Evolutionary conservation across 2,888 invertebrate genomes (phyloP).

Genomic region (Ptilodon capucinus): DNA sequence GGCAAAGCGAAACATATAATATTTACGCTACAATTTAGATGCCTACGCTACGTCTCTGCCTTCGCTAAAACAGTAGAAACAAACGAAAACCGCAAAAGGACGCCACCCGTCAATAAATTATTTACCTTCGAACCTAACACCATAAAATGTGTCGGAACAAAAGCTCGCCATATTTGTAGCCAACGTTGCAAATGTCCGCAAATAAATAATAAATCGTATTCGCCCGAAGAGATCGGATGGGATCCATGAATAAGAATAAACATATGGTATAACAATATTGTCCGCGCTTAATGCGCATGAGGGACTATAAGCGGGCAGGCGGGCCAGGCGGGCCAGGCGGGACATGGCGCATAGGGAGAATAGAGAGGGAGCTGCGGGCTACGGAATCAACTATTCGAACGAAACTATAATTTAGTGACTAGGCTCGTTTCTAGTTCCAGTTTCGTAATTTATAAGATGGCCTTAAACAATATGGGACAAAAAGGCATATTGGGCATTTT

Average conservation of each 20-base stretch:
- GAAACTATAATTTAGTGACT: too few species aligned
- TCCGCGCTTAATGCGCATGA: constrained; percentile 34
- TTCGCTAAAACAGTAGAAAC: constrained; percentile 24
- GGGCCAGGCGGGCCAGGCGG: constrained; percentile 1
- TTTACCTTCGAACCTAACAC: constrained; percentile 39
- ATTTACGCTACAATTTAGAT: constrained; percentile 35
- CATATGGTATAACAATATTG: constrained; percentile 50
- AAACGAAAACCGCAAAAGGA: constrained; percentile 27
- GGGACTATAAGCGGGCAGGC: constrained; percentile 21
- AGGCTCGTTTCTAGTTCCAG: too few species aligned
- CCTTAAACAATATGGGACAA: too few species aligned
- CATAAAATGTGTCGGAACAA: constrained; percentile 36
- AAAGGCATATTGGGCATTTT: too few species aligned
- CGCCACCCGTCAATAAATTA: constrained; percentile 35
- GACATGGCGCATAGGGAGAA: neutral
- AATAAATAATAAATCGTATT: constrained; percentile 53
- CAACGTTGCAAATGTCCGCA: constrained; percentile 46
- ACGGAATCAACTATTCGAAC: neutral
- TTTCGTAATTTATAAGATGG: too few species aligned
- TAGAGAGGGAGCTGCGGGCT: neutral
- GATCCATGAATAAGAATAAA: constrained; percentile 50
- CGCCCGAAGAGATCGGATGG: constrained; percentile 42
- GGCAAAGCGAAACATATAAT: constrained; percentile 20
- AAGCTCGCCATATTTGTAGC: constrained; percentile 38
- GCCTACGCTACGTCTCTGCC: constrained; percentile 8